Conservation (phyloP, 2,113 vertebrate species). For the Myanophis thanlyinensis region DNA sequence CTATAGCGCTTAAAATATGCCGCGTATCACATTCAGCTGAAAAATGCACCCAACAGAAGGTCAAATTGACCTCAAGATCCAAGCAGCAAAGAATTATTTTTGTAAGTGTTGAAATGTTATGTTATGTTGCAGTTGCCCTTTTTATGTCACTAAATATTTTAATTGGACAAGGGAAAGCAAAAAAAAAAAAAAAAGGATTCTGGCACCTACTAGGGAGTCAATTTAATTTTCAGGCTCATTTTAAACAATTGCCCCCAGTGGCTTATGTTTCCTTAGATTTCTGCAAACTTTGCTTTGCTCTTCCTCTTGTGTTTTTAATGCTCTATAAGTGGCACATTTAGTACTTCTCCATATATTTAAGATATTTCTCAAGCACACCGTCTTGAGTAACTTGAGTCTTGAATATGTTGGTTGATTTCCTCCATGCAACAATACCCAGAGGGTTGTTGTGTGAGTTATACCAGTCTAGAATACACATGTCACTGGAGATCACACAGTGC, state of each 20-base stretch:
- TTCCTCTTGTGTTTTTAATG: not conserved
- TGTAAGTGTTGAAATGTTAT: not conserved
- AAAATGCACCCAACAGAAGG: not conserved
- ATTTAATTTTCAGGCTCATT: conserved; percentile 5
- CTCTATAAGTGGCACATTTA: not conserved
- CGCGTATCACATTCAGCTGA: not conserved
- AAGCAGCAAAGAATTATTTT: not conserved
- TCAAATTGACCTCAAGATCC: not conserved
- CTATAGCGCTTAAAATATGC: not conserved
- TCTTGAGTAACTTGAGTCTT: not conserved
- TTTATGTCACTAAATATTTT: not conserved
- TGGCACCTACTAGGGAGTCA: not conserved
- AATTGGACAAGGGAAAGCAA: not conserved
- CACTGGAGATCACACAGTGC: not conserved
- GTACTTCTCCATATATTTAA: not conserved
- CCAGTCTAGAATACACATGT: not conserved
- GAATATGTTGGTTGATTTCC: not conserved
- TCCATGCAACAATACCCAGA: not conserved
- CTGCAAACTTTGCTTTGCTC: not conserved
- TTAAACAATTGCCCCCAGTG: not conserved
- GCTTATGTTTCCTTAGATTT: not conserved
- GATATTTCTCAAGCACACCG: not conserved
- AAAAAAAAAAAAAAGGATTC: not conserved
- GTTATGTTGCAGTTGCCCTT: not conserved
- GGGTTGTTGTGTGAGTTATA: not conserved